A percentile compares a stretch with the other conserved stretches of the same genome.
Conservation (phyloP, 2,113 vertebrate genomes). For the Nesogale talazaci region DNA sequence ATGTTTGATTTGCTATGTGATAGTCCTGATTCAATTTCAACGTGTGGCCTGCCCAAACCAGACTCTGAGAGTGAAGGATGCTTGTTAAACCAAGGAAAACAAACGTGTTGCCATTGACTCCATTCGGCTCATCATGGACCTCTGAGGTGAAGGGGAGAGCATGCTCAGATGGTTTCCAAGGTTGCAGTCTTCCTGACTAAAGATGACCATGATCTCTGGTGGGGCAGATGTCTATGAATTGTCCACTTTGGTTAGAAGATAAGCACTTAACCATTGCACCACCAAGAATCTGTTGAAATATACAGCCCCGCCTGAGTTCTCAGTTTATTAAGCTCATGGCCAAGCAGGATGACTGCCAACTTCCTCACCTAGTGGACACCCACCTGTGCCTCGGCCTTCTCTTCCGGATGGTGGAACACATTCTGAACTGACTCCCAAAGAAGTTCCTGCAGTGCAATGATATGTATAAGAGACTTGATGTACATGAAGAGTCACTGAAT, state of each 20-base stretch:
- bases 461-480: too few relatives aligned
- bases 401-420: not conserved
- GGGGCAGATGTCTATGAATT: not conserved
- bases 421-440: not conserved
- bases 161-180: not conserved
- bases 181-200: not conserved
- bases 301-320: slow-evolving; percentile 18
- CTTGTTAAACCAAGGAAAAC: not conserved
- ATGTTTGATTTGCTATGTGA: not conserved
- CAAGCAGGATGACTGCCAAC: not conserved
- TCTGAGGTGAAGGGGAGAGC: not conserved
- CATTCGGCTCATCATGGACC: too few relatives aligned
- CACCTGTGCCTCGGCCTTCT: not conserved
- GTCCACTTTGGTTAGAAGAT: not conserved
- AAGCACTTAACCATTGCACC: not conserved
- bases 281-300: not conserved
- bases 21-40: not conserved
- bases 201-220: not conserved
- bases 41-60: not conserved
- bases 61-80: not conserved
- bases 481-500: too few relatives aligned
- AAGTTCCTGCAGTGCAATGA: not conserved
- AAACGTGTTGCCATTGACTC: too few relatives aligned
- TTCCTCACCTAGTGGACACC: too few relatives aligned
- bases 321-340: not conserved